A percentile compares a stretch with the other conserved stretches of the same genome.
These are phyloP conservation scores for Lophius piscatorius DNA, from an alignment of 2,113 vertebrate species.

Conservation along the genomic window DNA sequence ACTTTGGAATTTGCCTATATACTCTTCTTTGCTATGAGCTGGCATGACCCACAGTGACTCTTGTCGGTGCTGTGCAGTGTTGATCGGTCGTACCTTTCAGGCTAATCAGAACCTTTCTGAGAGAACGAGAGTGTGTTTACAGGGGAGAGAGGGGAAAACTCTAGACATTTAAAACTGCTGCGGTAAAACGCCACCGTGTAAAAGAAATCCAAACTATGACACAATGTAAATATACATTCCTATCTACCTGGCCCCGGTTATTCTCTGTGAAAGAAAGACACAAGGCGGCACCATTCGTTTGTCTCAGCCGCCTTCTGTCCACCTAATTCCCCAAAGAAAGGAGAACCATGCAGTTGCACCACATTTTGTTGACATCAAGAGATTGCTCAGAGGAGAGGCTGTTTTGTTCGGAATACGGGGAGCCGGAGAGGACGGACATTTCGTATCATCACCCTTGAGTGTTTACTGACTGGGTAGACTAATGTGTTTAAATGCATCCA, in stretches of 20 bases:
- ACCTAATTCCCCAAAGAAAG: constrained; percentile 17
- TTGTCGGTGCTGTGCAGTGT: constrained; percentile 37
- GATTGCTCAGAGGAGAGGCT: constrained; percentile 28
- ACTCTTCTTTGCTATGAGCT: constrained; percentile 51
- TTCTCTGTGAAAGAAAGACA: constrained; percentile 47
- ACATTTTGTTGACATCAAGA: constrained; percentile 49
- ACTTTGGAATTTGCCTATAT: constrained; percentile 45
- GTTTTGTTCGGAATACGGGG: constrained; percentile 27
- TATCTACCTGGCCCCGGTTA: constrained; percentile 50
- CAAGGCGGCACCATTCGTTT: constrained; percentile 32
- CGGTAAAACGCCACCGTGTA: constrained; percentile 46
- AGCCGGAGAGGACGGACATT: constrained; percentile 44
- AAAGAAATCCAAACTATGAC: constrained; percentile 63
- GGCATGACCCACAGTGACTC: constrained; percentile 34
- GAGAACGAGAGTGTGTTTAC: constrained; percentile 26
- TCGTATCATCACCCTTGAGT: constrained; percentile 48
- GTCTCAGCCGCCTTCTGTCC: constrained; percentile 19
- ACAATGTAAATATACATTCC: constrained; percentile 64
- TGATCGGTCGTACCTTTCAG: constrained; percentile 63
- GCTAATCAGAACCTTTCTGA: constrained; percentile 65
- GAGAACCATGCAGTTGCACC: constrained; percentile 58
- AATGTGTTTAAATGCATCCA: constrained; percentile 22
- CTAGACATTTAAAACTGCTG: constrained; percentile 48
- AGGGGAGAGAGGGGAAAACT: constrained; percentile 27
- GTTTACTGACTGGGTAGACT: constrained; percentile 43